phyloP scores from a whole-genome alignment of 2,113 vertebrate genomes.

The Indicator indicator region DNA sequence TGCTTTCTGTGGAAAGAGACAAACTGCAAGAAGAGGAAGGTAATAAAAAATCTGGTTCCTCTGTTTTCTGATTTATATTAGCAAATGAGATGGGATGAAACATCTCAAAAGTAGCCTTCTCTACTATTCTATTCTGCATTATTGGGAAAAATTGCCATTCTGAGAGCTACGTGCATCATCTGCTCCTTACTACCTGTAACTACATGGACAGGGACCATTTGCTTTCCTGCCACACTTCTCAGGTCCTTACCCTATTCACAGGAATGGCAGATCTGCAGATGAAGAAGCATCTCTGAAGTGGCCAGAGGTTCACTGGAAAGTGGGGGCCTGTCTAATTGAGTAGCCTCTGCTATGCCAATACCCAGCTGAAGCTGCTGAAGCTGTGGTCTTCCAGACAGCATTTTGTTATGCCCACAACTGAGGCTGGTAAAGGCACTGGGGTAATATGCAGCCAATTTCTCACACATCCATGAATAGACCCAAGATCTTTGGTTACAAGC shows the following conservation, averaged over 20 bases:
- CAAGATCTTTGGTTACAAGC: background rate
- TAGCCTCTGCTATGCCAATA: background rate
- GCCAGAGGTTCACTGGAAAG: background rate
- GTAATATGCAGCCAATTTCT: background rate
- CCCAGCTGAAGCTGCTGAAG: background rate
- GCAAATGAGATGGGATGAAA: background rate
- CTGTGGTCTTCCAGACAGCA: background rate
- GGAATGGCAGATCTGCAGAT: background rate
- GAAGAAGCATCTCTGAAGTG: background rate
- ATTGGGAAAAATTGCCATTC: background rate
- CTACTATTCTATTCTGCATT: background rate
- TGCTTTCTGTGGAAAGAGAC: constrained; percentile 29
- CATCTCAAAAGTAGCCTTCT: background rate
- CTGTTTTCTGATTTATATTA: background rate
- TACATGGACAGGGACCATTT: fast-evolving
- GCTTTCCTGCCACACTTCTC: background rate
- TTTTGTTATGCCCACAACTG: background rate
- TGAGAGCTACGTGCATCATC: background rate
- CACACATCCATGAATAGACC: fast-evolving
- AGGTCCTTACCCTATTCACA: background rate
- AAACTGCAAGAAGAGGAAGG: constrained; percentile 56
- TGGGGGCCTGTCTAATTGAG: fast-evolving
- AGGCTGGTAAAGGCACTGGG: background rate
- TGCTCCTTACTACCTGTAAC: fast-evolving
- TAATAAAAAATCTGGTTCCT: constrained; percentile 1